Percentiles rank a stretch among this genome's conserved stretches.
Evolutionary conservation across 37 sponge, comb jelly and placozoan genomes (phyloP).

Genomic region (Lycopodina hypogea): DNA sequence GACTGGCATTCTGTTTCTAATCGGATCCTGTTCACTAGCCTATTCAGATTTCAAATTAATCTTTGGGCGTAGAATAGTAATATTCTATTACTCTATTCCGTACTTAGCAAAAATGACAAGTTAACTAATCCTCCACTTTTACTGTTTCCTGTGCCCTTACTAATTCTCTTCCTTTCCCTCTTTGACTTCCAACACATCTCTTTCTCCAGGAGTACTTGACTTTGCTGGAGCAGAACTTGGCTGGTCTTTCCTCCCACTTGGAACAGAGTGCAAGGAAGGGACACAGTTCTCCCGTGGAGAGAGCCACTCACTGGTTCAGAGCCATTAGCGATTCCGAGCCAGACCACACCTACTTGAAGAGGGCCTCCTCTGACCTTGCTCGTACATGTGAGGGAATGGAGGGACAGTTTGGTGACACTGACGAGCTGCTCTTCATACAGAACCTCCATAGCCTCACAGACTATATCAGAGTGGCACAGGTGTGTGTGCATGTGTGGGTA

Average conservation of each 20-base stretch:
- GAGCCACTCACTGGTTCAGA: conserved; percentile 51
- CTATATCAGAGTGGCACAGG: conserved; percentile 62
- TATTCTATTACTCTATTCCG: too few relatives aligned
- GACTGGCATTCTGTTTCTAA: too few relatives aligned
- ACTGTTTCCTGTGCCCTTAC: background rate
- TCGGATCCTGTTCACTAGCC: too few relatives aligned
- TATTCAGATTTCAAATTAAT: too few relatives aligned
- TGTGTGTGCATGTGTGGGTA: conserved; percentile 9
- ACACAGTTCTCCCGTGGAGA: conserved; percentile 20
- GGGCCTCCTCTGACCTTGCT: conserved; percentile 45
- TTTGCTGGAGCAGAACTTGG: conserved; percentile 57
- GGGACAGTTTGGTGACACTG: conserved; percentile 32
- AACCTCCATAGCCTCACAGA: conserved; percentile 66
- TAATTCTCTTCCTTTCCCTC: conserved; percentile 4
- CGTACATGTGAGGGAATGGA: conserved; percentile 67
- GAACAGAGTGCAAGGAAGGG: conserved; percentile 37
- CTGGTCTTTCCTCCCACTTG: conserved; percentile 46
- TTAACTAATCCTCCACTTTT: too few relatives aligned
- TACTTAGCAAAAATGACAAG: too few relatives aligned
- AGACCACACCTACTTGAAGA: conserved; percentile 61
- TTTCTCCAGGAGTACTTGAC: conserved; percentile 53
- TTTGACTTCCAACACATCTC: background rate
- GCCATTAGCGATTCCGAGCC: conserved; percentile 57
- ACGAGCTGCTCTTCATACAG: conserved; percentile 61
- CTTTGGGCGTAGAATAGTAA: too few relatives aligned